Conservation (phyloP, 1,140 invertebrate genomes). For the Sminthurides bifidus region DNA sequence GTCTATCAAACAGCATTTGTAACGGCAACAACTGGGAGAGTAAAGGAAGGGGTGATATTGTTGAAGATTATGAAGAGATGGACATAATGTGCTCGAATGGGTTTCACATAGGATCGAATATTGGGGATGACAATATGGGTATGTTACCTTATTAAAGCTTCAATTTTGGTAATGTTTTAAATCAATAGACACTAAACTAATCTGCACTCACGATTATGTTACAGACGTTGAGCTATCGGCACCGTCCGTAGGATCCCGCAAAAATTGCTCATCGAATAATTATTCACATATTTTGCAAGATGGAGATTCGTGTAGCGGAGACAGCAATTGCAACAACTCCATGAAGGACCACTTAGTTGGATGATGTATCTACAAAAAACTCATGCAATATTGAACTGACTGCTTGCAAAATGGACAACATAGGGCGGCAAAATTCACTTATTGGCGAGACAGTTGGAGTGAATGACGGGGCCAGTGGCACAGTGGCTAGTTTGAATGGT, state of each 20-base stretch:
- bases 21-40: constrained; percentile 20
- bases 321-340: too few relatives aligned
- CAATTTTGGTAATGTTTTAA: not conserved
- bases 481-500: constrained; percentile 37
- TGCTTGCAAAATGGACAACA: not conserved
- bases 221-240: constrained; percentile 29
- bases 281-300: too few relatives aligned
- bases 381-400: not conserved
- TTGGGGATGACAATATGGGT: constrained; percentile 31
- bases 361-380: constrained; percentile 16
- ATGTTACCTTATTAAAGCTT: constrained; percentile 1
- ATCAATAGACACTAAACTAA: too few relatives aligned
- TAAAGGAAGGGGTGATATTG: constrained; percentile 3
- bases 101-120: constrained; percentile 53
- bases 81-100: constrained; percentile 39
- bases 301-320: constrained; percentile 27
- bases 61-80: constrained; percentile 26
- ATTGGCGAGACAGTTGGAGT: not conserved
- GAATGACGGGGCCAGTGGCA: not conserved
- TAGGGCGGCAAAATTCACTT: not conserved
- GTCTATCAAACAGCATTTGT: constrained; percentile 13
- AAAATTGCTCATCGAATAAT: constrained; percentile 29
- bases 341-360: constrained; percentile 1
- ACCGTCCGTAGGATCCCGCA: too few relatives aligned
- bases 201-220: too few relatives aligned